phyloP scores from a whole-genome alignment of 2,113 vertebrate species.

The Glaucomys volans region DNA sequence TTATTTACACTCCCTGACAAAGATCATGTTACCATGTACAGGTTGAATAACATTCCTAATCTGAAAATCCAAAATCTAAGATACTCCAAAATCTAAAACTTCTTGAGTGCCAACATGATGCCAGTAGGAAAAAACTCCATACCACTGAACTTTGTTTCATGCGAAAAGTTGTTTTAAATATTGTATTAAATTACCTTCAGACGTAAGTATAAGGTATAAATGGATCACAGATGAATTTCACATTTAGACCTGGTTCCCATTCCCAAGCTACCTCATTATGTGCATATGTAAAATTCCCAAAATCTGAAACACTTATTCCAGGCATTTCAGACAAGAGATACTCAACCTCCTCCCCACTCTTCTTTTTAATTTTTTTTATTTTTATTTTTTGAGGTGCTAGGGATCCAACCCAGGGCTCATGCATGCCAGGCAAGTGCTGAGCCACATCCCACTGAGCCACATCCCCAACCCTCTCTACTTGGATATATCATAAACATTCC shows the following conservation, averaged over 20 bases:
- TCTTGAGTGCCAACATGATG: not conserved
- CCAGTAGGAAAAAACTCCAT: not conserved
- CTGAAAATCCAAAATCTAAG: not conserved
- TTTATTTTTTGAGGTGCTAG: too few relatives aligned
- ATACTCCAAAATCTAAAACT: not conserved
- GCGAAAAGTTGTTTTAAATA: not conserved
- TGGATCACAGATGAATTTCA: not conserved
- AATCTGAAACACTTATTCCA: not conserved
- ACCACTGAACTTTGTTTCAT: not conserved
- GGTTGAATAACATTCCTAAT: not conserved
- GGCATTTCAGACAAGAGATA: not conserved
- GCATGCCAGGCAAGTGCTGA: too few relatives aligned
- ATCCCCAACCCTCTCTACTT: too few relatives aligned
- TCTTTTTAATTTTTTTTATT: too few relatives aligned
- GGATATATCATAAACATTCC: not conserved
- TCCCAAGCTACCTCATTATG: not conserved
- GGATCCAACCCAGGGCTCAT: too few relatives aligned
- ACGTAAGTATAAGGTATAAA: not conserved
- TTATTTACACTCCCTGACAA: conserved; percentile 21
- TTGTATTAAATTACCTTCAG: not conserved
- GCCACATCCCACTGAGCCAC: too few relatives aligned
- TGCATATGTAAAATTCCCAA: not conserved
- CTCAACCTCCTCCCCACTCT: not conserved
- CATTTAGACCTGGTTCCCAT: not conserved
- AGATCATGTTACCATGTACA: not conserved